phyloP scores from a whole-genome alignment of 2,113 vertebrate species.

The Epinephelus fuscoguttatus region DNA sequence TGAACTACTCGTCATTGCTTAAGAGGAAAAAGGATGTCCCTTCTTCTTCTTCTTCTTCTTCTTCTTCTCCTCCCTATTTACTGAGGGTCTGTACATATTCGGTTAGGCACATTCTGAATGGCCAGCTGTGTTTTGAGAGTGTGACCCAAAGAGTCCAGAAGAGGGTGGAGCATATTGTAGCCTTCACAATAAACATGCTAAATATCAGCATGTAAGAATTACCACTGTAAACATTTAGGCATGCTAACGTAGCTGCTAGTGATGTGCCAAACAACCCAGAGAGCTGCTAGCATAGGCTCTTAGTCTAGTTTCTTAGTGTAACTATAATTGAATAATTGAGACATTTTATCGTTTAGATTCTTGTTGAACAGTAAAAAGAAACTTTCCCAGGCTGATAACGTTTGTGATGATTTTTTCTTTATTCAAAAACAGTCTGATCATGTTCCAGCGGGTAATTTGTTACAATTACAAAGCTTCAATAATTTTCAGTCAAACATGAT shows the following conservation, averaged over 20 bases:
- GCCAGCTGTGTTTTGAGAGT: no score
- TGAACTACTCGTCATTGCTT: no score
- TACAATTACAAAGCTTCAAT: constrained; percentile 10
- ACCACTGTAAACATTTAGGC: not conserved
- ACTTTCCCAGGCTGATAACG: constrained; percentile 51
- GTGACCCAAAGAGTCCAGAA: no score
- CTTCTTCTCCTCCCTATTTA: no score
- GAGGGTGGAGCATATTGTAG: no score
- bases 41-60: no score
- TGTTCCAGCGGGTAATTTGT: constrained; percentile 7
- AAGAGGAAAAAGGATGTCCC: no score
- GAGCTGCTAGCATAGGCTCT: not conserved
- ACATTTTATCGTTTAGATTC: constrained; percentile 5
- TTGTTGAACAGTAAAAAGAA: constrained; percentile 8
- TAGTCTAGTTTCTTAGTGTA: not conserved
- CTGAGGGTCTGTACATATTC: no score
- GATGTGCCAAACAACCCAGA: not conserved
- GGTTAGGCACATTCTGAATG: no score
- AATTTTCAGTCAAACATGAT: not conserved
- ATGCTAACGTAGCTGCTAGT: not conserved
- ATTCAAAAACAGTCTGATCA: constrained; percentile 23
- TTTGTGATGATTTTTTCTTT: constrained; percentile 12
- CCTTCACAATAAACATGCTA: no score
- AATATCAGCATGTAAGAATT: not conserved
- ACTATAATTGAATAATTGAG: not conserved